A percentile compares a stretch with the other conserved stretches of the same genome.
Evolutionary conservation across 2,888 invertebrate species (phyloP).

Genomic region (Scelioninae gen. 1): DNA sequence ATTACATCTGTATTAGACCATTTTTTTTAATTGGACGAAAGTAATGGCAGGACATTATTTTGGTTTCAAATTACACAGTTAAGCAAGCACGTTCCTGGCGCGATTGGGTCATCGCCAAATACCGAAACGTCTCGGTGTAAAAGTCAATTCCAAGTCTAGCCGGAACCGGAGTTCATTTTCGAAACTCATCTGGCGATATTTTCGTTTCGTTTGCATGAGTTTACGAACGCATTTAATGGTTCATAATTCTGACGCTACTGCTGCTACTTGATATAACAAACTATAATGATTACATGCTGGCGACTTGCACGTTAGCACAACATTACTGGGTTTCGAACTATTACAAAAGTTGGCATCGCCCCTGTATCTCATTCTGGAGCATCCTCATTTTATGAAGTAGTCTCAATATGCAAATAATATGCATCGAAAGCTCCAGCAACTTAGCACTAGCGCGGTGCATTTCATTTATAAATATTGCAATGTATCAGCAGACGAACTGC

Average conservation of each 20-base stretch:
- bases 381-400: slow-evolving; percentile 72
- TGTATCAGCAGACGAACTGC: slow-evolving; percentile 53
- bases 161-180: neutral
- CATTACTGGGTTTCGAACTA: slow-evolving; percentile 40
- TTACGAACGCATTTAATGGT: slow-evolving; percentile 19
- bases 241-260: slow-evolving; percentile 27
- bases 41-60: slow-evolving; percentile 1
- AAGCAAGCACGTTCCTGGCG: slow-evolving; percentile 1
- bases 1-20: slow-evolving; percentile 39
- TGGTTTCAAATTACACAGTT: slow-evolving; percentile 19
- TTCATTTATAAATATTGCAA: slow-evolving; percentile 64
- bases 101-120: slow-evolving; percentile 22
- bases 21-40: slow-evolving; percentile 8
- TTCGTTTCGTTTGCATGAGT: slow-evolving; percentile 11
- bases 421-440: slow-evolving; percentile 39
- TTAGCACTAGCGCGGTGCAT: slow-evolving; percentile 44
- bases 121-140: neutral
- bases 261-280: slow-evolving; percentile 49
- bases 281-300: slow-evolving; percentile 55
- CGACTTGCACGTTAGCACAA: slow-evolving; percentile 44
- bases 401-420: slow-evolving; percentile 74
- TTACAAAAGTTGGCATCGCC: slow-evolving; percentile 63
- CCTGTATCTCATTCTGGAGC: slow-evolving; percentile 66
- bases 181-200: slow-evolving; percentile 15
- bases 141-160: neutral